Conservation (phyloP, 2,797 vertebrate genomes). For the Trachops cirrhosus region DNA sequence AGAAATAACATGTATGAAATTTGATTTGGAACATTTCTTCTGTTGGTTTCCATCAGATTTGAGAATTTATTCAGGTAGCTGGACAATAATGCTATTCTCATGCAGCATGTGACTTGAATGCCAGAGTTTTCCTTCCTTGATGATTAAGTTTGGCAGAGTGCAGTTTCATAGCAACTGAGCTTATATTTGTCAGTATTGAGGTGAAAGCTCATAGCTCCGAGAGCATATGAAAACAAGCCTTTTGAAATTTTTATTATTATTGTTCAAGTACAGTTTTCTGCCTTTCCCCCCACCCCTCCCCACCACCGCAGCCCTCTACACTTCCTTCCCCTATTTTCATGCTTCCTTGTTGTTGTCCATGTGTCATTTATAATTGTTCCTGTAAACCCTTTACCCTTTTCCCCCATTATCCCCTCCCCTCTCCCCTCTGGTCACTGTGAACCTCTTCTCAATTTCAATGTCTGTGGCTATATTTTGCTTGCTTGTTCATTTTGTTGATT, state of each 20-base stretch:
- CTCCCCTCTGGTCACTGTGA: too few relatives aligned
- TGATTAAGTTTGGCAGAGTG: not conserved
- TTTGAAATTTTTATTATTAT: not conserved
- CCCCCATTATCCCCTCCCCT: not conserved
- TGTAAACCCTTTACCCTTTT: too few relatives aligned
- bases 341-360: too few relatives aligned
- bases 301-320: too few relatives aligned
- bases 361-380: too few relatives aligned
- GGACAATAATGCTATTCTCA: not conserved
- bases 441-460: too few relatives aligned
- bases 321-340: too few relatives aligned
- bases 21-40: slow-evolving; percentile 16
- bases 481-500: too few relatives aligned
- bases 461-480: too few relatives aligned
- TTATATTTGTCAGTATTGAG: not conserved
- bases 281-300: too few relatives aligned
- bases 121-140: not conserved
- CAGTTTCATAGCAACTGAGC: not conserved
- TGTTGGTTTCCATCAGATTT: not conserved
- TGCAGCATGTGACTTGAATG: not conserved
- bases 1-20: not conserved
- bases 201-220: not conserved
- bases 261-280: too few relatives aligned
- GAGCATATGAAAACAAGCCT: not conserved
- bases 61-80: not conserved